phyloP scores from a whole-genome alignment of 2,888 invertebrate genomes.

The Leucozona laternaria region DNA sequence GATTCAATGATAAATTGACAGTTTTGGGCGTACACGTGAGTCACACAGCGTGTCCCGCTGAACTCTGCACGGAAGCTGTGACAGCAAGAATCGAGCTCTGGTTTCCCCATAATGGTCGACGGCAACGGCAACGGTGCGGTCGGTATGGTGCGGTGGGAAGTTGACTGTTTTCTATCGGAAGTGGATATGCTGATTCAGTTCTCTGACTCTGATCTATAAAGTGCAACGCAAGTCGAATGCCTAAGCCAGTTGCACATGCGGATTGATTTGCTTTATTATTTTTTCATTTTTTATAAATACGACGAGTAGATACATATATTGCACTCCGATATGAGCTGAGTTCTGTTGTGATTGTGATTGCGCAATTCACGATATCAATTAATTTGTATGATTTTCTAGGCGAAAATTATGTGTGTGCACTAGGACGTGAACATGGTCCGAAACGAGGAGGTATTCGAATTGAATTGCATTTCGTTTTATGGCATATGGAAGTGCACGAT shows the following conservation, averaged over 20 bases:
- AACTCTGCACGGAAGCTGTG: constrained; percentile 67
- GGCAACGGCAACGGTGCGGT: background rate
- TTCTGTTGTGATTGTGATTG: constrained; percentile 56
- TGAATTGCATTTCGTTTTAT: constrained; percentile 16
- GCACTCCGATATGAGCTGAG: background rate
- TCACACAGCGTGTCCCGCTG: constrained; percentile 46
- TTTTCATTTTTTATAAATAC: constrained; percentile 18
- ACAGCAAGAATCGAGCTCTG: constrained; percentile 48
- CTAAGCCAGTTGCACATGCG: constrained; percentile 45
- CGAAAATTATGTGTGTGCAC: constrained; percentile 66
- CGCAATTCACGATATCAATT: constrained; percentile 74
- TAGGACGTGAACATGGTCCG: constrained; percentile 67
- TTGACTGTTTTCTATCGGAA: constrained; percentile 59
- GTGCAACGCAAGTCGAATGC: constrained; percentile 59
- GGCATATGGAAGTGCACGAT: constrained; percentile 10
- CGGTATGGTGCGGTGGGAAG: background rate
- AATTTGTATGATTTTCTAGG: constrained; percentile 71
- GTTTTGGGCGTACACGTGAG: constrained; percentile 65
- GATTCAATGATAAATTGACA: constrained; percentile 61
- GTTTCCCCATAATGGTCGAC: constrained; percentile 33
- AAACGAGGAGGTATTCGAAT: constrained; percentile 32
- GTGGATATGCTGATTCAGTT: constrained; percentile 63
- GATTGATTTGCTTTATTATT: constrained; percentile 47
- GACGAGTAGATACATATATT: background rate
- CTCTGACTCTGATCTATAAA: constrained; percentile 48